Evolutionary conservation across 2,888 invertebrate genomes (phyloP).

Genomic region (Sympetrum striolatum): DNA sequence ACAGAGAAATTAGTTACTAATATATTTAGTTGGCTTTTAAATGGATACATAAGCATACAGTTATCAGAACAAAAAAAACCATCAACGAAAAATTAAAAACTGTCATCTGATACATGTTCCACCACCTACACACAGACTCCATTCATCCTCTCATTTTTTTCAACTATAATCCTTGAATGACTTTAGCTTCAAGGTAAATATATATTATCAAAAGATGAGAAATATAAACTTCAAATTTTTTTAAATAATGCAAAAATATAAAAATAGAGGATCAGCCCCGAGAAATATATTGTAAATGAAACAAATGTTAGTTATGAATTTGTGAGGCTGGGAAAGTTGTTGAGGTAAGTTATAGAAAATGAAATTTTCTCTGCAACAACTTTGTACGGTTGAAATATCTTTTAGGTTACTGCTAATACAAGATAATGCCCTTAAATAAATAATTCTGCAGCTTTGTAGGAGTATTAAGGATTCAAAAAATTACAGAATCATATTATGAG

Average conservation of each 20-base stretch:
- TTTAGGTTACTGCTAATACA: not conserved
- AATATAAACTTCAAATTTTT: too few species aligned
- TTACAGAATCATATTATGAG: constrained; percentile 46
- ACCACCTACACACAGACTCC: constrained; percentile 25
- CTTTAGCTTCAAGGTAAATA: too few species aligned
- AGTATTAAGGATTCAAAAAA: not conserved
- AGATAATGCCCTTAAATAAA: not conserved
- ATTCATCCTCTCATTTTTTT: not conserved
- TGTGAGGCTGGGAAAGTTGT: too few species aligned
- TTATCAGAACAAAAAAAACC: constrained; percentile 9
- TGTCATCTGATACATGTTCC: constrained; percentile 7
- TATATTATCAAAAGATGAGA: too few species aligned
- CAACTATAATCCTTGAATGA: not conserved
- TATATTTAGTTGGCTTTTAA: constrained; percentile 6
- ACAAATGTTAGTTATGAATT: too few species aligned
- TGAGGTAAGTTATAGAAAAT: too few species aligned
- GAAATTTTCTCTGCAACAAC: too few species aligned
- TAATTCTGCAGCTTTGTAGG: not conserved
- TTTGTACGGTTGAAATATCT: too few species aligned
- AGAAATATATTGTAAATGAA: too few species aligned
- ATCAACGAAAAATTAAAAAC: not conserved
- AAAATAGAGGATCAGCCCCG: too few species aligned
- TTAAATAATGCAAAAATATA: too few species aligned
- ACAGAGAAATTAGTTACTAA: constrained; percentile 31
- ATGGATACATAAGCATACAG: constrained; percentile 6